Base-by-base conservation (phyloP, 2,797 vertebrate genomes). In the Ispidina picta region DNA sequence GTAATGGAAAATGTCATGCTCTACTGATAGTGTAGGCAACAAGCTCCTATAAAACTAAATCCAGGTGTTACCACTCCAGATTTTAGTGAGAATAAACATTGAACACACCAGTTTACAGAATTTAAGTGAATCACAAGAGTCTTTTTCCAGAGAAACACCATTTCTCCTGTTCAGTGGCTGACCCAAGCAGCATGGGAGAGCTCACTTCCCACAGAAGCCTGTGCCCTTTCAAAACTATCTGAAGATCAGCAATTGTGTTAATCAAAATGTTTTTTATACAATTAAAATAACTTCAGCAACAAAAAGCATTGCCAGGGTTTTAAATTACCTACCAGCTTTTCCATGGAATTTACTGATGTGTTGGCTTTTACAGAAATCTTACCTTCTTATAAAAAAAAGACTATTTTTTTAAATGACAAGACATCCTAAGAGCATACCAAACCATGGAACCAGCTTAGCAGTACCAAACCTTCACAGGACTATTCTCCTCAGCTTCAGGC, bases 1-100 rank as follows among this genome's bases (percentile, higher is more conserved):
- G 78, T 93, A 90, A 92, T 44, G 89, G 95, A 94, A 96, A 93
- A 84, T 60, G 83, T 94, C 83, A 83, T 44, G 85, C 68, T 94
- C 85, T 88, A 58, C 77, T 82, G 85, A 88, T 76, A 68, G 76
- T 20, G 37, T 9, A 83, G 29, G 69, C 94, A 91, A 89, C 15
- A 25, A 70, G 41, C 41, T 68, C 64, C 68, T 80, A 65, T 43
- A 62, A 62, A 95, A 92, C 89, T 71, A 54, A 89, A 94, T 46
- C 74, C 95, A 95, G 91, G 89, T 94, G 91, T 77, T 69, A 77
- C 22, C 62, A 68, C 69, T 68, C 79, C 6, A 17, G 46, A 70
- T 71, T 88, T 86, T 7, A 29, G 26, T 4, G 7, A 76, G 33
- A 80, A 35, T 69, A 77, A 94, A 71, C 54, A 39, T 71, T 25